Conservation (phyloP, 2,113 vertebrate genomes). For the Carassius auratus region DNA sequence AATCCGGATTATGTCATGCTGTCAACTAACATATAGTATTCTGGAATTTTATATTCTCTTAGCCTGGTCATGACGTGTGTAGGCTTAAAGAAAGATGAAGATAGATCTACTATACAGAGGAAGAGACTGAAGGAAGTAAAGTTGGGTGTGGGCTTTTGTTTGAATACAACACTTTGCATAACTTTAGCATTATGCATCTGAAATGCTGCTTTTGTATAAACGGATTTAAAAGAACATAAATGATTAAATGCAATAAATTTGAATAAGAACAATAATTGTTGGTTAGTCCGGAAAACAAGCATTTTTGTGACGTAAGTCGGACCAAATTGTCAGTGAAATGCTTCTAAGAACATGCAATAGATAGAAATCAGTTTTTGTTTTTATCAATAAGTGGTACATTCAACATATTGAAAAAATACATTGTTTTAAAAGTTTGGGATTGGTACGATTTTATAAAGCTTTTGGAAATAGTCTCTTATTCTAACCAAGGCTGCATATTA, state of each 20-base stretch:
- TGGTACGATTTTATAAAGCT: too few relatives aligned
- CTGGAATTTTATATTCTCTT: not conserved
- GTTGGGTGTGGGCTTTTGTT: not conserved
- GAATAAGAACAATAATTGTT: not conserved
- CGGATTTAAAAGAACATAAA: not conserved
- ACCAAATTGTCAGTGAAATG: not conserved
- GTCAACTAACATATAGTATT: not conserved
- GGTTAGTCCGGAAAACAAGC: not conserved
- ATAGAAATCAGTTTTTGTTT: too few relatives aligned
- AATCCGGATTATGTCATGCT: not conserved
- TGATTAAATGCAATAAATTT: not conserved
- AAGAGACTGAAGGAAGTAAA: not conserved
- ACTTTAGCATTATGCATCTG: not conserved
- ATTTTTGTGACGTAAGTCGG: not conserved
- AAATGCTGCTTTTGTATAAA: not conserved
- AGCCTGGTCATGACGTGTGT: not conserved
- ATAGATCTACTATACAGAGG: not conserved
- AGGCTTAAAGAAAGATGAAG: not conserved
- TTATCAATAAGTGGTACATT: too few relatives aligned
- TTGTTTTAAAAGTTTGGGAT: too few relatives aligned
- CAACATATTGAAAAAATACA: too few relatives aligned
- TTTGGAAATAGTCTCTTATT: too few relatives aligned
- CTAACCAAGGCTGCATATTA: too few relatives aligned
- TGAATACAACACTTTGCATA: not conserved
- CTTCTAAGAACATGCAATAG: not conserved